Percentiles rank a stretch among this genome's conserved stretches.
These are phyloP conservation scores for Diabrotica virgifera DNA, from an alignment of 1,140 invertebrate genomes.

Conservation along the genomic window DNA sequence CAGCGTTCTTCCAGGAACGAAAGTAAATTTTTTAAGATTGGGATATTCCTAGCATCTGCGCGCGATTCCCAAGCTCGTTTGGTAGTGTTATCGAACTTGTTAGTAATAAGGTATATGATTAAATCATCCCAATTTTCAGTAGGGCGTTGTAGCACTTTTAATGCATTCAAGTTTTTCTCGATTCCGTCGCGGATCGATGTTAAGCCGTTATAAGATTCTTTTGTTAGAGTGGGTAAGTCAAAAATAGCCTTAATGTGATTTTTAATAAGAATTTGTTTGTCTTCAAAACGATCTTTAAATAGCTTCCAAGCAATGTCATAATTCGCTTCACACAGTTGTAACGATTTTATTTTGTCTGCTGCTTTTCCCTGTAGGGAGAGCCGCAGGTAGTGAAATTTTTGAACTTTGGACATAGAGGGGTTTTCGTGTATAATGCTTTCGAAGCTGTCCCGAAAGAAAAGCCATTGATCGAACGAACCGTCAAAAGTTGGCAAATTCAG, in stretches of 20 bases:
- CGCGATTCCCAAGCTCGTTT: slow-evolving; percentile 32
- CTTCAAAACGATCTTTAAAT: too few species aligned
- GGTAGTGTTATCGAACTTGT: slow-evolving; percentile 22
- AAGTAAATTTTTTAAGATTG: slow-evolving; percentile 16
- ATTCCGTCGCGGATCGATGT: slow-evolving; percentile 17
- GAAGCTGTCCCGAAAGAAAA: slow-evolving; percentile 42
- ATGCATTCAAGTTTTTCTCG: slow-evolving; percentile 20
- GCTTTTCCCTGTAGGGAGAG: slow-evolving; percentile 39
- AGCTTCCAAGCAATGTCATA: slow-evolving; percentile 40
- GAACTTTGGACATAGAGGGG: slow-evolving; percentile 24
- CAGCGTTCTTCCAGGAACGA: slow-evolving; percentile 16
- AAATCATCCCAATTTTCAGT: slow-evolving; percentile 24
- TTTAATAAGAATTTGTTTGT: slow-evolving; percentile 33
- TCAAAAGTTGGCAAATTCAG: slow-evolving; percentile 38
- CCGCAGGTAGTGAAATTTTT: too few species aligned
- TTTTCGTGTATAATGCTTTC: slow-evolving; percentile 38
- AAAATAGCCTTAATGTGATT: slow-evolving; percentile 27
- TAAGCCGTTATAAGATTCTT: slow-evolving; percentile 21
- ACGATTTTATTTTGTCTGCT: slow-evolving; percentile 32
- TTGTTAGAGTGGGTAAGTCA: slow-evolving; percentile 13
- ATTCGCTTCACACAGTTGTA: slow-evolving; percentile 37
- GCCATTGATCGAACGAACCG: slow-evolving; percentile 38
- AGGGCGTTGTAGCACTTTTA: slow-evolving; percentile 20
- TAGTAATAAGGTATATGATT: slow-evolving; percentile 29
- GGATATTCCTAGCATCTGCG: slow-evolving; percentile 10